A percentile compares a stretch with the other conserved stretches of the same genome.
Evolutionary conservation across 2,113 vertebrate species (phyloP).

Genomic region (Anarhynchus alexandrinus): DNA sequence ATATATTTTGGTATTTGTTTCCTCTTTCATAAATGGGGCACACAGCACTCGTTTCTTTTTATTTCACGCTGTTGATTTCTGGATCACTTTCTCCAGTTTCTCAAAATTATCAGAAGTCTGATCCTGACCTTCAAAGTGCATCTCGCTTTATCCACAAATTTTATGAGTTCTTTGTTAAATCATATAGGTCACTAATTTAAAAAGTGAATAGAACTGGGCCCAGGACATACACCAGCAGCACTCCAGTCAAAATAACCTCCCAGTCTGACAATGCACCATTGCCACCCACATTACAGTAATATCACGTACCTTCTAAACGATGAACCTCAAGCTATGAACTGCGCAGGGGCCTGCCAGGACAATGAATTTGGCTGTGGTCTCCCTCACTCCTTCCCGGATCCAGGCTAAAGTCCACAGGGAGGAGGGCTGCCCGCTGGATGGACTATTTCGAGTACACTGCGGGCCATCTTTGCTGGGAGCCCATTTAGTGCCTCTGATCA

Average conservation of each 20-base stretch:
- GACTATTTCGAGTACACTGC: neutral
- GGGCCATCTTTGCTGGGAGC: neutral
- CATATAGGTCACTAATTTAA: neutral
- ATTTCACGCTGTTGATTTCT: neutral
- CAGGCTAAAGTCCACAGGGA: neutral
- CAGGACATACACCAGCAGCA: neutral
- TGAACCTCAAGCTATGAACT: neutral
- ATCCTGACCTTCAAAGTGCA: neutral
- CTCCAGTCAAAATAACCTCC: neutral
- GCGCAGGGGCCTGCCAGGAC: neutral
- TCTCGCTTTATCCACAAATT: neutral
- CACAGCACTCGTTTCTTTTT: neutral
- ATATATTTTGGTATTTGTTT: neutral
- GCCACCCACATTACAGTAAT: neutral
- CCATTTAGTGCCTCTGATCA: neutral
- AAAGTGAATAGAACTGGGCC: neutral
- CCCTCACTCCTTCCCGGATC: neutral
- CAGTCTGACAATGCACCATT: neutral
- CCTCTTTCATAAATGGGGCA: neutral
- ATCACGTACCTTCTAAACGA: neutral
- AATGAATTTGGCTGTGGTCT: neutral
- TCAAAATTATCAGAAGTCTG: neutral
- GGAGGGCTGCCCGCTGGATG: neutral
- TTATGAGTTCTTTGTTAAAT: neutral
- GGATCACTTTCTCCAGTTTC: neutral